Conservation (phyloP, 2,888 invertebrate genomes). For the Amblyteles armatorius region DNA sequence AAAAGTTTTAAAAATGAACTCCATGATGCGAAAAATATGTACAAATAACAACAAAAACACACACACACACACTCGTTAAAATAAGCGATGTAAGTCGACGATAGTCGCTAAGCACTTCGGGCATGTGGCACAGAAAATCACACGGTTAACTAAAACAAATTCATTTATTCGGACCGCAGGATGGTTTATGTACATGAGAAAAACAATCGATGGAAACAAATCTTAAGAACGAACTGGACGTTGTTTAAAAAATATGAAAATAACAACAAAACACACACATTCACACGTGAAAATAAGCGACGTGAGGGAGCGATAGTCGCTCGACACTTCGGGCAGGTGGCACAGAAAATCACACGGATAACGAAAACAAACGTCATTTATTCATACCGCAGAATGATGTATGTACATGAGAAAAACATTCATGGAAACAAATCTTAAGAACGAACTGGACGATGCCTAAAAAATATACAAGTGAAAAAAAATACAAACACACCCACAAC, state of each 20-base stretch:
- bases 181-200: background rate
- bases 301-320: conserved; percentile 5
- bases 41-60: conserved; percentile 4
- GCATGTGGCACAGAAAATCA: background rate
- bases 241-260: background rate
- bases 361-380: background rate
- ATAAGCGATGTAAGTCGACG: conserved; percentile 29
- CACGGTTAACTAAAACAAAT: background rate
- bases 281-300: conserved; percentile 37
- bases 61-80: conserved; percentile 9
- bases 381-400: background rate
- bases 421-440: background rate
- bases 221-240: background rate
- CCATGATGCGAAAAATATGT: background rate
- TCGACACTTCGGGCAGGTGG: too few species aligned
- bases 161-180: too few species aligned
- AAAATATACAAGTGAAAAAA: conserved; percentile 1
- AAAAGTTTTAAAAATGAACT: background rate
- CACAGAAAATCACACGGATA: background rate
- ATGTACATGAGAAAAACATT: background rate
- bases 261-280: background rate
- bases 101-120: too few species aligned
- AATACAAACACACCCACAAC: background rate
- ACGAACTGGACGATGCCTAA: background rate
- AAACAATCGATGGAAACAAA: too few species aligned